Conservation (phyloP, 2,888 invertebrate genomes). For the Sesia apiformis region DNA sequence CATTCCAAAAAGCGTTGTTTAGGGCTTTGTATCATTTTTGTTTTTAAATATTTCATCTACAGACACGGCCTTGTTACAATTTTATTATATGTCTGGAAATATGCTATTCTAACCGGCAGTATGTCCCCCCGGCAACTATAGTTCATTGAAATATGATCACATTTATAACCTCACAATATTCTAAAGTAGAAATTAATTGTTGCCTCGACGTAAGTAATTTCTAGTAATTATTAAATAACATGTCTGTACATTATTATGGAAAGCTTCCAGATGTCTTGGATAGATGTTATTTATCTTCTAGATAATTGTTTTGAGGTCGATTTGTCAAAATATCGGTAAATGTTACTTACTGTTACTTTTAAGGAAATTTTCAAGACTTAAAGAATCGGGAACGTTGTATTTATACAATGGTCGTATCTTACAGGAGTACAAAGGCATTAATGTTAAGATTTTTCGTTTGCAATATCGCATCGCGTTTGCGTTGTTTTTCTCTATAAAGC, state of each 20-base stretch:
- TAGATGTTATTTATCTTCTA: not conserved
- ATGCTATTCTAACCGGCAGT: slow-evolving; percentile 4
- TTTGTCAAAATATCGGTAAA: not conserved
- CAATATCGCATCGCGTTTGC: too few species aligned
- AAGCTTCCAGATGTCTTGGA: not conserved
- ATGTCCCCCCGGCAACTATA: slow-evolving; percentile 7
- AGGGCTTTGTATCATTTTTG: too few species aligned
- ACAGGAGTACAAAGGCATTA: too few species aligned
- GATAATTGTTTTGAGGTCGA: not conserved
- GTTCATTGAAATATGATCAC: slow-evolving; percentile 17
- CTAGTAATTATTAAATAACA: slow-evolving; percentile 16
- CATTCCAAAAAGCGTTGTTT: too few species aligned
- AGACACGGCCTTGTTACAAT: too few species aligned
- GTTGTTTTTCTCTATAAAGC: too few species aligned
- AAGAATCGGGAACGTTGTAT: too few species aligned
- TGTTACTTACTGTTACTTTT: not conserved
- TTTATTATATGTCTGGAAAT: too few species aligned
- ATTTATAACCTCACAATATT: slow-evolving; percentile 15
- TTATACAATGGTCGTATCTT: too few species aligned
- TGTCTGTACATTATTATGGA: slow-evolving; percentile 10
- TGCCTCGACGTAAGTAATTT: slow-evolving; percentile 15
- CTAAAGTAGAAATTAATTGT: slow-evolving; percentile 20
- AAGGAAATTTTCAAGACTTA: too few species aligned
- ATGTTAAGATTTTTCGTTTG: too few species aligned
- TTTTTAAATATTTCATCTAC: too few species aligned